phyloP scores from a whole-genome alignment of 1,140 invertebrate genomes.

The Nasonia giraulti region DNA sequence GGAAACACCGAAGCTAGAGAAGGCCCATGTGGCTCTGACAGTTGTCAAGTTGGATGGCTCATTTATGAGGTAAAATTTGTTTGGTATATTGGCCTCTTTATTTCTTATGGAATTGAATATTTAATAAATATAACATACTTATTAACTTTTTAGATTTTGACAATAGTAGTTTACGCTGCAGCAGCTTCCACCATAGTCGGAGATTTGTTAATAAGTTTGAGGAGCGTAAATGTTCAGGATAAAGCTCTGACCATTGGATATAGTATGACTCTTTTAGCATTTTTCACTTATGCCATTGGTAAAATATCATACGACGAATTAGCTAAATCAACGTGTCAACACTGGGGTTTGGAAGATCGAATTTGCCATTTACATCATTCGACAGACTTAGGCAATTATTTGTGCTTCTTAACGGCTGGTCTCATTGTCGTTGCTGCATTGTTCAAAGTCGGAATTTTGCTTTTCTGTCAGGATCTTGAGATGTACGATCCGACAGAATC shows the following conservation, averaged over 20 bases:
- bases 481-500: conserved; percentile 57
- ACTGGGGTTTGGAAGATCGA: conserved; percentile 59
- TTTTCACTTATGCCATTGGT: conserved; percentile 76
- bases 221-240: conserved; percentile 75
- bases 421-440: conserved; percentile 58
- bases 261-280: conserved; percentile 71
- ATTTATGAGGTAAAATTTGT: conserved; percentile 72
- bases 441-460: conserved; percentile 60
- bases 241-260: conserved; percentile 78
- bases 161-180: conserved; percentile 59
- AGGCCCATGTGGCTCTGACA: conserved; percentile 75
- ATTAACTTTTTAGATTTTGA: conserved; percentile 58
- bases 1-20: conserved; percentile 69
- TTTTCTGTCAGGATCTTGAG: conserved; percentile 60
- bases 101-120: background rate
- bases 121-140: background rate
- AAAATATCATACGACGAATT: conserved; percentile 76
- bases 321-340: conserved; percentile 63
- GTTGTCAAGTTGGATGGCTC: conserved; percentile 75
- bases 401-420: conserved; percentile 63
- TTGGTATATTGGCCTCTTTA: background rate
- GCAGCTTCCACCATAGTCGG: conserved; percentile 73
- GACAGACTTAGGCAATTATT: conserved; percentile 60
- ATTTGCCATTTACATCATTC: conserved; percentile 64
- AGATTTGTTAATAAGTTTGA: conserved; percentile 76